Evolutionary conservation across 2,888 invertebrate species (phyloP), one percentile per base, ranked within the genome.

Genomic region (Noctua janthina): DNA sequence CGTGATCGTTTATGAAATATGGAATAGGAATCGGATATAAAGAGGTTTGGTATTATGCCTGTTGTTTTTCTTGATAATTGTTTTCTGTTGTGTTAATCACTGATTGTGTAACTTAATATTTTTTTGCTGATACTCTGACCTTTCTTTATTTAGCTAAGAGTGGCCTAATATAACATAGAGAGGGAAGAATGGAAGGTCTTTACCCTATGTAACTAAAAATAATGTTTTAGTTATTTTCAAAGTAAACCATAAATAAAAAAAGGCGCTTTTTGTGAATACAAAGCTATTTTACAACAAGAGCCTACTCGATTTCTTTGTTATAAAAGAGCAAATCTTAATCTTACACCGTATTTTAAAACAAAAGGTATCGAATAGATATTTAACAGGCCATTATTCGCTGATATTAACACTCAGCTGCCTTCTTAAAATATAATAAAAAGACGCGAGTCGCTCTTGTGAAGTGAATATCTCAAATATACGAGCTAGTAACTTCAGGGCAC

Each of bases 1-100:
- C 68, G 66, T 17, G 66, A 69, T 87, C 72, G 56, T 84, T 87
- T 84, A 87, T 79, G 77, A 84, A 80, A 84, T 84, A 79, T 86
- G 76, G 46, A 74, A 71, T 49, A 29, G 66, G 39, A 39, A 15
- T n/a, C 11, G n/a, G n/a, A 49, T 68, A 6, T 84, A 17, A 59
- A 46, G n/a, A 46, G 17, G 29, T 83, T 49, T 13, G 39, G 23
- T 72, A 39, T 64, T 69, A 56, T 35, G 59, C 7, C 29, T 10
- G 51, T 78, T 82, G 73, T 66, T 66, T 51, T 11, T 72, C 13
- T 62, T 78, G n/a, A 56, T 72, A 20, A 59, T 51, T 66, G 20
- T 70, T 59, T 82, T 69, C 11, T 56, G n/a, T 49, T 73, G 17
- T n/a, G 20, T 0, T 59, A 56, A 10, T 49, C 17, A 20, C 17